Base-by-base conservation (phyloP, 2,888 invertebrate genomes). In the Acleris sparsana region DNA sequence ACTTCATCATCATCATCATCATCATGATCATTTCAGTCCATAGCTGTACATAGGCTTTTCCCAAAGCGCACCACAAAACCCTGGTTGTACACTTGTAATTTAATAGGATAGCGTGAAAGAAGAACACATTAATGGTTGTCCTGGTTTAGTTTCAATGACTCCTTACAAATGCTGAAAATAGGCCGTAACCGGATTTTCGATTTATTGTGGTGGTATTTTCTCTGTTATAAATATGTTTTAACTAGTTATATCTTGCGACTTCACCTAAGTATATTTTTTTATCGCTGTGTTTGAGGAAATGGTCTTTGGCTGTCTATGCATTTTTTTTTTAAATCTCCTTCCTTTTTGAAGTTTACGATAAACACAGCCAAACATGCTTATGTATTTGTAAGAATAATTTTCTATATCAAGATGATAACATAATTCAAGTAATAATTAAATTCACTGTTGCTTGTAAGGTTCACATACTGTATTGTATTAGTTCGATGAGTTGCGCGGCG, bases 61-160 rank as follows among this genome's bases (percentile, higher is more conserved):
- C 33, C 33, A 9, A 33, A 9, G 9, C 33, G 9, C 33, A 9
- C 9, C 3, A 33, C 33, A 33, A 33, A 33, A 9, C 7, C 9
- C 9, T 33, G 33, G 7, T 33, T 33, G 33, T 33, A 13, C 4
- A 39, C 39, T 39, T 39, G 39, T 39, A 39, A 39, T 39, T 39
- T 39, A 39, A 39, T 39, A 39, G 39, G 13, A 39, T 39, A 39
- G 39, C 46, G 46, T 2, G 46, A n/a, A 44, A 16, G 16, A 44
- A 60, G 49, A 60, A 60, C 55, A 20, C 17, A 57, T 66, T 57
- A 62, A 66, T 48, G 46, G 46, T 46, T 61, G 66, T 57, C 66
- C 66, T 43, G 52, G 66, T 62, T 66, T 57, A 46, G 61, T 66
- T 66, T 52, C 62, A 66, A 53, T 46, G 66, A 62, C 62, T 66